A percentile compares a stretch with the other conserved stretches of the same genome.
Conservation (phyloP, 2,113 vertebrate species). For the Psophia crepitans region DNA sequence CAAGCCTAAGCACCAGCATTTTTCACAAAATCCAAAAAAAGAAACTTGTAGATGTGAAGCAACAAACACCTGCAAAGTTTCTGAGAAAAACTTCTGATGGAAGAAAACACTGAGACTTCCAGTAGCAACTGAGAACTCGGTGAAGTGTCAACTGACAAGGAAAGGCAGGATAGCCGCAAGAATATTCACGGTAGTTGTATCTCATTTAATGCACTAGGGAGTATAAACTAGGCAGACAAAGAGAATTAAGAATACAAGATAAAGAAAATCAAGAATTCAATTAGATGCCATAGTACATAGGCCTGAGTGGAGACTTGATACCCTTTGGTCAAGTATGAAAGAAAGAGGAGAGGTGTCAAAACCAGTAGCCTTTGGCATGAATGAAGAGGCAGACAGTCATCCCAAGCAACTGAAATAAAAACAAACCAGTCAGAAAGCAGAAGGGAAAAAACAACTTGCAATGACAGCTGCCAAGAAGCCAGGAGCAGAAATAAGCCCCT, state of each 20-base stretch:
- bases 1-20: slow-evolving; percentile 23
- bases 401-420: background rate
- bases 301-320: background rate
- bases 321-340: background rate
- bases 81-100: background rate
- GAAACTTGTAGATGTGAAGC: background rate
- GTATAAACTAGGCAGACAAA: background rate
- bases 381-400: background rate
- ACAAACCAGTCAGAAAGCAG: background rate
- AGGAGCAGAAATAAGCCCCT: background rate
- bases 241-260: background rate
- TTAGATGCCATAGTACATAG: background rate
- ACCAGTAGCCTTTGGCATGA: background rate
- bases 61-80: background rate
- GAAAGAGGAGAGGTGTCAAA: background rate
- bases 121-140: background rate
- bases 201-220: background rate
- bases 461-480: background rate
- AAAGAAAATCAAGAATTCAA: background rate
- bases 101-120: background rate
- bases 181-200: background rate
- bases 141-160: background rate
- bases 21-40: background rate
- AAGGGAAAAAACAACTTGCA: background rate
- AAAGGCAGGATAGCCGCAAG: background rate